Conservation (phyloP, 2,888 invertebrate genomes). For the Rotaria macrura region DNA sequence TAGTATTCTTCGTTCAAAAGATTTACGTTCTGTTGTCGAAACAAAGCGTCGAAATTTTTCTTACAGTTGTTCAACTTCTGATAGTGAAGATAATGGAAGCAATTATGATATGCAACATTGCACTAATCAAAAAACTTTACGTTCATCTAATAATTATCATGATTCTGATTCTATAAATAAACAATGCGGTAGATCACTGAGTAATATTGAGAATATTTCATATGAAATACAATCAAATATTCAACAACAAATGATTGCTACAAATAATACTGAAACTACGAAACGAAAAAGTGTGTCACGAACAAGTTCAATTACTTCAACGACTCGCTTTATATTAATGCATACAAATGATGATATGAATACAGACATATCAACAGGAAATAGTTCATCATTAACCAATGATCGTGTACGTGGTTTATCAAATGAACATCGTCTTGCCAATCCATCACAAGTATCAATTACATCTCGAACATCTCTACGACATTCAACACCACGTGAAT, state of each 20-base stretch:
- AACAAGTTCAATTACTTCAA: not conserved
- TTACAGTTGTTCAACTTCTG: slow-evolving; percentile 12
- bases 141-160: not conserved
- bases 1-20: not conserved
- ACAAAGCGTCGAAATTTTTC: not conserved
- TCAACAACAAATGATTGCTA: not conserved
- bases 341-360: not conserved
- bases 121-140: too few species aligned
- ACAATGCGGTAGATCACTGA: not conserved
- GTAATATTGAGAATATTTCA: not conserved
- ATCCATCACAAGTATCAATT: slow-evolving; percentile 30
- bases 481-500: slow-evolving; percentile 29
- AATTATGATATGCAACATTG: not conserved
- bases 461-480: slow-evolving; percentile 19
- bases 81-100: not conserved
- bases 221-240: not conserved
- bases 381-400: not conserved
- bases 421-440: slow-evolving; percentile 26
- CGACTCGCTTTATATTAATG: not conserved
- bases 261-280: not conserved
- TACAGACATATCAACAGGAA: not conserved
- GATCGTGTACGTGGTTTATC: slow-evolving; percentile 20
- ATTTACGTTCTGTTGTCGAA: not conserved
- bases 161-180: not conserved
- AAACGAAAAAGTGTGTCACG: slow-evolving; percentile 3